These are phyloP conservation scores for Channa striata DNA, from an alignment of 2,797 vertebrate genomes.

Conservation along the genomic window DNA sequence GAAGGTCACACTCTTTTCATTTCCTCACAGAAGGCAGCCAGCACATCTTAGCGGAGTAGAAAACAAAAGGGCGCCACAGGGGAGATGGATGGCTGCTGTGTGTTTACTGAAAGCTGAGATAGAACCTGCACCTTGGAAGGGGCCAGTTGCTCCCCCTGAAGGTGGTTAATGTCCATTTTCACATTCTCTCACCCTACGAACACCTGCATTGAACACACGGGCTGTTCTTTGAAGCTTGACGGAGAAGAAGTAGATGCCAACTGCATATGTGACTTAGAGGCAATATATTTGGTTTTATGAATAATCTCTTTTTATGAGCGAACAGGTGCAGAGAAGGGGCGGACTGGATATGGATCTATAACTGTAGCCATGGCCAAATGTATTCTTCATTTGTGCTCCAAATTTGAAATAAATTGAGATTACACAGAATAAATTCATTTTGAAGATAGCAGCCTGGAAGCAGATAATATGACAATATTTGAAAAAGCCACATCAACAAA, in stretches of 20 bases:
- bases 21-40: slow-evolving; percentile 62
- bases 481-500: slow-evolving; percentile 34
- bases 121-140: slow-evolving; percentile 50
- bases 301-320: slow-evolving; percentile 45
- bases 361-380: slow-evolving; percentile 6
- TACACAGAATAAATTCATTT: slow-evolving; percentile 20
- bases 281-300: slow-evolving; percentile 29
- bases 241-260: slow-evolving; percentile 13
- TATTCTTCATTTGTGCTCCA: slow-evolving; percentile 11
- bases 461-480: slow-evolving; percentile 46
- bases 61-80: slow-evolving; percentile 69
- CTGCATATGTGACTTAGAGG: not conserved
- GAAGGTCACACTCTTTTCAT: slow-evolving; percentile 75
- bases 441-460: slow-evolving; percentile 38
- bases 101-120: slow-evolving; percentile 70
- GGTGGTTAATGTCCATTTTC: slow-evolving; percentile 50
- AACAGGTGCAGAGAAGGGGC: slow-evolving; percentile 23
- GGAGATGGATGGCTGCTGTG: slow-evolving; percentile 76
- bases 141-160: slow-evolving; percentile 44
- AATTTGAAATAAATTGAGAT: slow-evolving; percentile 25
- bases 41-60: slow-evolving; percentile 61
- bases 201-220: slow-evolving; percentile 32
- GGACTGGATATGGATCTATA: slow-evolving; percentile 10
- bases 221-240: slow-evolving; percentile 37
- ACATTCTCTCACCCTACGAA: slow-evolving; percentile 41